Conservation (phyloP, 2,113 vertebrate genomes). For the Guaruba guarouba region DNA sequence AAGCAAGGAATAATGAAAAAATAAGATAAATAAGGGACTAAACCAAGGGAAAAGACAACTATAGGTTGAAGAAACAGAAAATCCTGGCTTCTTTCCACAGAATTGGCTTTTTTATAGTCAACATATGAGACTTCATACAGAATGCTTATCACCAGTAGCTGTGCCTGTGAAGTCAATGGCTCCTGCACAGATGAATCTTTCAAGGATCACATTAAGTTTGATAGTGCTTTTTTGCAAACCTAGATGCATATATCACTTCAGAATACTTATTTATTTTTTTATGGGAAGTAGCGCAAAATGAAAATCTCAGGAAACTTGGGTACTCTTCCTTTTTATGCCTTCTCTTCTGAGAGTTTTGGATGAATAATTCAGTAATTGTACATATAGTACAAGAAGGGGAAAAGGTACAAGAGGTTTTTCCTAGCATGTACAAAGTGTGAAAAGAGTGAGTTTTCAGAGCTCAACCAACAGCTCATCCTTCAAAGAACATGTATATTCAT, state of each 20-base stretch:
- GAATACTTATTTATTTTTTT: background rate
- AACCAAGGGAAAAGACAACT: background rate
- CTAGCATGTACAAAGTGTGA: background rate
- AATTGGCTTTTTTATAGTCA: background rate
- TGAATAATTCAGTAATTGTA: slow-evolving; percentile 3
- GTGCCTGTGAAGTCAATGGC: background rate
- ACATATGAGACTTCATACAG: background rate
- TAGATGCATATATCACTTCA: background rate
- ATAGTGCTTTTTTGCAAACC: background rate
- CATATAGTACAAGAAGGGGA: background rate
- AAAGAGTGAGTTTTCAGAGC: background rate
- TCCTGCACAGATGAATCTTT: background rate
- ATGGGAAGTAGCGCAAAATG: background rate
- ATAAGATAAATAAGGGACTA: background rate
- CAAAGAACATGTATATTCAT: background rate
- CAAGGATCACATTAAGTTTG: background rate
- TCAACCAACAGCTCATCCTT: background rate
- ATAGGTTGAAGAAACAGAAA: background rate
- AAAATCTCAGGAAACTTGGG: background rate
- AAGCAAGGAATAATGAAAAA: background rate
- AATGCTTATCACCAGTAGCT: background rate
- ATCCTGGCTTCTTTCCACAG: background rate
- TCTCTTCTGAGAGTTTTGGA: background rate
- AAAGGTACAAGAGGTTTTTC: background rate
- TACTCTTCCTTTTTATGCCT: background rate